Evolutionary conservation across 2,113 vertebrate species (phyloP).

Genomic region (Megatriorchis doriae): DNA sequence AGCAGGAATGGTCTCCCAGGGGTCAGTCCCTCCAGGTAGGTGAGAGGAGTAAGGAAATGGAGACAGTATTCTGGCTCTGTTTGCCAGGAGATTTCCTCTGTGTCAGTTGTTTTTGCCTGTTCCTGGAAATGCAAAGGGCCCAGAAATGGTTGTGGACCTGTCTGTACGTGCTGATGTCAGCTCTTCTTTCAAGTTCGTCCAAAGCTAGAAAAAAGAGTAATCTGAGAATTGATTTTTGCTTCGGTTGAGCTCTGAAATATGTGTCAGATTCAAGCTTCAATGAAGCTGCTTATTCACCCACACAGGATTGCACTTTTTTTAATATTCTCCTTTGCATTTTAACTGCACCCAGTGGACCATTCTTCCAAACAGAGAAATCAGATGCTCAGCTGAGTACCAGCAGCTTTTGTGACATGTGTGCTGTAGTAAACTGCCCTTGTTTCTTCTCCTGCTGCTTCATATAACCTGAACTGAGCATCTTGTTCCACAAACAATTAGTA

Average conservation of each 20-base stretch:
- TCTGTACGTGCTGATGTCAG: not conserved
- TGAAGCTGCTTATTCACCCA: not conserved
- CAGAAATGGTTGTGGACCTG: not conserved
- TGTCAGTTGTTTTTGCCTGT: not conserved
- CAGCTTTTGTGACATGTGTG: not conserved
- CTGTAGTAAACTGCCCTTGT: not conserved
- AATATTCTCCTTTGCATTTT: constrained; percentile 2
- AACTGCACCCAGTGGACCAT: not conserved
- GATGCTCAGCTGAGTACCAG: not conserved
- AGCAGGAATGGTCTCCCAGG: not conserved
- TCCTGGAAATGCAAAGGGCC: not conserved
- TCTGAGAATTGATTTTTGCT: constrained; percentile 19
- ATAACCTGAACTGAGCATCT: not conserved
- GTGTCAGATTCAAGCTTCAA: not conserved
- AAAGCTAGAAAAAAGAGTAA: not conserved
- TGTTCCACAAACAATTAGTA: not conserved
- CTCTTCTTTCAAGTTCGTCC: not conserved
- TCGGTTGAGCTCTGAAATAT: constrained; percentile 5
- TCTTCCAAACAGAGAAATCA: not conserved
- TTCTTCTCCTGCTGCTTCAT: not conserved
- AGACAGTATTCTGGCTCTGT: not conserved
- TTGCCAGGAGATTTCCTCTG: not conserved
- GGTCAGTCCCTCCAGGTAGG: not conserved
- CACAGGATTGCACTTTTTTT: not conserved
- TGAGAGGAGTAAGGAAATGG: not conserved